Evolutionary conservation across 2,797 vertebrate species (phyloP).

Genomic region (Serranus cabrilla): DNA sequence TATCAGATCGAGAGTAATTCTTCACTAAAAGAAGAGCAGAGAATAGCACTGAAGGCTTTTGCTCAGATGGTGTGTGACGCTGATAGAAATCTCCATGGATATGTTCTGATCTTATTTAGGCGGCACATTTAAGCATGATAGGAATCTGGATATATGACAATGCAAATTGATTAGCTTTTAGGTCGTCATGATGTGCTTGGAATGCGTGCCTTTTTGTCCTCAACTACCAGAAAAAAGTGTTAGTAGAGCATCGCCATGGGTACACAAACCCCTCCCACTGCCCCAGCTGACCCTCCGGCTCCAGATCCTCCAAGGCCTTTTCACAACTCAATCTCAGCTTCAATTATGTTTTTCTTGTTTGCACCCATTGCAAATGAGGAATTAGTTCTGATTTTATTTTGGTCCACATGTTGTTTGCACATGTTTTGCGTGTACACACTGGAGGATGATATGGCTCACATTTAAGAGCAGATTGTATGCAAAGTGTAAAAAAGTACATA

Average conservation of each 20-base stretch:
- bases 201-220: neutral
- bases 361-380: neutral
- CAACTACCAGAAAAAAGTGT: neutral
- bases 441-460: neutral
- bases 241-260: neutral
- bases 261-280: neutral
- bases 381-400: neutral
- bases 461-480: conserved; percentile 18
- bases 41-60: no score
- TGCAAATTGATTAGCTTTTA: neutral
- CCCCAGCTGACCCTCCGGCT: neutral
- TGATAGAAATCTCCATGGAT: neutral
- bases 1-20: no score
- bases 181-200: neutral
- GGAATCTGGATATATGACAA: neutral
- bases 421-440: conserved; percentile 5
- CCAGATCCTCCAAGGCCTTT: neutral
- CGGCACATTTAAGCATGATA: neutral
- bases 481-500: neutral
- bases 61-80: no score
- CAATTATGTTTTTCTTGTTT: conserved; percentile 21
- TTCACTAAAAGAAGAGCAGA: no score
- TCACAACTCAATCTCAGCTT: neutral
- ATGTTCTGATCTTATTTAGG: neutral
- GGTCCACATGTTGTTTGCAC: neutral